Base-by-base conservation (phyloP, 2,888 invertebrate genomes). In the Petrolisthes manimaculis region DNA sequence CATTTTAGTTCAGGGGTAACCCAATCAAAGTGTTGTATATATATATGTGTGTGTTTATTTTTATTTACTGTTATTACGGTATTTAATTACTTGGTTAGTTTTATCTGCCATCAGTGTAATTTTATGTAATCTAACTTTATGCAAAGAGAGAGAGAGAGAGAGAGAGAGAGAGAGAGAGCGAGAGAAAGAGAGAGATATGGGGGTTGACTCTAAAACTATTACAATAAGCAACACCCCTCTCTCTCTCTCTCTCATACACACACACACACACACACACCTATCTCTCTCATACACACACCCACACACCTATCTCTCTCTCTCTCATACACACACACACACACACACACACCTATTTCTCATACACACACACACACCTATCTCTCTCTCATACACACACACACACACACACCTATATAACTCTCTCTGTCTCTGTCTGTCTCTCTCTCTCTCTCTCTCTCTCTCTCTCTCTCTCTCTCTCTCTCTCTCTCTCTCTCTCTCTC, bases 361-460 rank as follows among this genome's bases (percentile, higher is more conserved):
- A n/a, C n/a, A n/a, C n/a, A 1, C n/a, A 51, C 51, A 21, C 56
- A 5, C 21, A 9, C 8, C 12, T 24, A 77, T n/a, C 56, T 18
- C n/a, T n/a, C n/a, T n/a, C n/a, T n/a, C n/a, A n/a, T n/a, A n/a
- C n/a, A n/a, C n/a, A n/a, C n/a, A n/a, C 21, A 56, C 61, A 21
- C 2, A 5, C 5, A 8, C n/a, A n/a, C n/a, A 61, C 67, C 24
- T n/a, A 24, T 37, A 54, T 81, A 79, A 67, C 56, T 55, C 53
- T 18, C 86, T 56, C 80, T 80, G 24, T 51, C 54, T 54, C 18
- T 55, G 14, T 54, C 18, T 51, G n/a, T 67, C 53, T 21, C 61
- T 21, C 69, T 51, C 83, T 37, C 80, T 80, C 80, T 80, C 80
- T 80, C 80, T 55, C 80, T 80, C 80, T 80, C 80, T 55, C 69